phyloP scores from a whole-genome alignment of 1,140 invertebrate genomes.

The Teleogryllus occipitalis region DNA sequence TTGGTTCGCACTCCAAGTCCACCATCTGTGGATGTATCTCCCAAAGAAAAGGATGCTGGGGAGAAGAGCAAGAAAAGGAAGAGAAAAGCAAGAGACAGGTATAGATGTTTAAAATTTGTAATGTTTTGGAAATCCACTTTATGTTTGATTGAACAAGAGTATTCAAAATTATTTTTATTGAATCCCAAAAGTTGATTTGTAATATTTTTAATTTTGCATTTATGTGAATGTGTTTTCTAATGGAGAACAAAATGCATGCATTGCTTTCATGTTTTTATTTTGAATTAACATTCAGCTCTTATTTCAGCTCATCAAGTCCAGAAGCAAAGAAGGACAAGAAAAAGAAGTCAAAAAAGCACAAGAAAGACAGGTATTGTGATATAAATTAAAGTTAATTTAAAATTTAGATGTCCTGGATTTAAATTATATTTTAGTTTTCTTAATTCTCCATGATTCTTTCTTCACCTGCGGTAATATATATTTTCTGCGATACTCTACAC shows the following conservation, averaged over 20 bases:
- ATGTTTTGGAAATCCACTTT: too few relatives aligned
- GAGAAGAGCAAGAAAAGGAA: constrained; percentile 25
- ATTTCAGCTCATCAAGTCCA: constrained; percentile 22
- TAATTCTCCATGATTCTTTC: background rate
- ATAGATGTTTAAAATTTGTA: background rate
- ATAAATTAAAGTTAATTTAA: too few relatives aligned
- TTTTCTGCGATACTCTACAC: background rate
- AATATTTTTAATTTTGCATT: background rate
- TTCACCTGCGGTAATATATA: background rate
- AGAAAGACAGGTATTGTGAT: constrained; percentile 22
- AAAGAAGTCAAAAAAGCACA: constrained; percentile 24
- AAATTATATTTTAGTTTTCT: too few relatives aligned
- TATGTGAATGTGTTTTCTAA: too few relatives aligned
- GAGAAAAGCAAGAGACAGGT: constrained; percentile 20
- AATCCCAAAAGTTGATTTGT: background rate
- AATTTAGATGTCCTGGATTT: too few relatives aligned
- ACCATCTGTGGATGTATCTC: constrained; percentile 28
- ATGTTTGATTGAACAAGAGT: too few relatives aligned
- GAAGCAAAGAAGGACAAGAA: constrained; percentile 21
- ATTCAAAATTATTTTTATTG: background rate
- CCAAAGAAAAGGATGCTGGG: constrained; percentile 26
- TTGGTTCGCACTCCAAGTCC: constrained; percentile 52
- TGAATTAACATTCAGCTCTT: background rate
- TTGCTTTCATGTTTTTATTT: too few relatives aligned
- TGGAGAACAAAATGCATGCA: too few relatives aligned